Conservation (phyloP, 2,113 vertebrate species). For the Macroglossus sobrinus region DNA sequence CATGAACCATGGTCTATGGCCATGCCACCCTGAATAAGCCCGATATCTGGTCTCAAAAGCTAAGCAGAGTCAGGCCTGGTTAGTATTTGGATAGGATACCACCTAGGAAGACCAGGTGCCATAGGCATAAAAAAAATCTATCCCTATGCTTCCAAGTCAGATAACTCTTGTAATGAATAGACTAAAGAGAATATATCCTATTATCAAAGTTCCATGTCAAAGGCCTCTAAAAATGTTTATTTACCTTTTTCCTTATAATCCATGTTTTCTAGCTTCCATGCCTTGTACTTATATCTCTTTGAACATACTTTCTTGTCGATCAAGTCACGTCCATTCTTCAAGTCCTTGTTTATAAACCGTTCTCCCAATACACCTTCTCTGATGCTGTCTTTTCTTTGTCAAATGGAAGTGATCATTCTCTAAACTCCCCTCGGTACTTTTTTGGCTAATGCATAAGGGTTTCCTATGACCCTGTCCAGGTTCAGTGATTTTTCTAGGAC, state of each 20-base stretch:
- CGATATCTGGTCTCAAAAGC: no score
- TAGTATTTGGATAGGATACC: no score
- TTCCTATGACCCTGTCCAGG: background rate
- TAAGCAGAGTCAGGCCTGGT: no score
- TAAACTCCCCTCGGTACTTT: background rate
- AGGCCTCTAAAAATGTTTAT: background rate
- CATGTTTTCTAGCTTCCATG: no score
- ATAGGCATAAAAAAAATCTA: background rate
- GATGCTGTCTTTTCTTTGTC: background rate
- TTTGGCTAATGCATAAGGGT: background rate
- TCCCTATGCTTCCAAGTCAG: background rate
- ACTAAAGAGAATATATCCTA: background rate
- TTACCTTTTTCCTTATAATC: background rate
- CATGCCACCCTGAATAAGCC: no score
- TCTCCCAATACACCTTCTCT: background rate
- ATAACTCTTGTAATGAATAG: background rate
- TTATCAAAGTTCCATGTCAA: background rate
- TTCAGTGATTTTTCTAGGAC: background rate
- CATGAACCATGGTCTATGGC: no score
- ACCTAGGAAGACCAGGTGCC: no score
- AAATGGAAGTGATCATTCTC: background rate
- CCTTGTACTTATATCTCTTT: no score
- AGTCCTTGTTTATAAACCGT: background rate
- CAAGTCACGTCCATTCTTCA: background rate
- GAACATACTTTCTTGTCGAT: background rate